Base-by-base conservation (phyloP, 2,797 vertebrate species). In the Remorina albescens region DNA sequence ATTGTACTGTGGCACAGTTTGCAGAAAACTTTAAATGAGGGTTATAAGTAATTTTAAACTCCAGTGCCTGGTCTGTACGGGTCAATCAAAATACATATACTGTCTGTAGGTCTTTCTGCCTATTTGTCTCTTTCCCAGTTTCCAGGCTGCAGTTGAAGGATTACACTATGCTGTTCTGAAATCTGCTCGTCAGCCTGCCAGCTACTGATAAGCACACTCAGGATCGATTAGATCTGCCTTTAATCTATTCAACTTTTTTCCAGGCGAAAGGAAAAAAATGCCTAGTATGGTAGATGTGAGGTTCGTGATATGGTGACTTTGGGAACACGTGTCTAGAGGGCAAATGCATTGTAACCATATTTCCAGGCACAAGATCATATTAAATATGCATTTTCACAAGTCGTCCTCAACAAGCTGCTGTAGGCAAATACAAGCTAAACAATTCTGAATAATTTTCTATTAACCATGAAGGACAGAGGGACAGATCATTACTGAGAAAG, bases 221-320 rank as follows among this genome's bases (percentile, higher is more conserved):
- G 64, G 77, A 88, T 92, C 73, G 87, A 92, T 93, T 90, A 84
- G 85, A 91, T 91, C 86, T 86, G 79, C 83, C 87, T 86, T 90
- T 89, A 91, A 91, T 91, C 86, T 89, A 89, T 90, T 89, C 87
- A 90, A 87, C 86, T 85, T 83, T 77, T n/a, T 85, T 54, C 51
- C 54, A 61, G 67, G 67, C 47, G 42, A 86, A 74, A 42, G 71
- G 57, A 71, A 76, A 84, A 75, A 86, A 79, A 67, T 70, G 86
- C 84, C 85, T 82, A 75, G 83, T 54, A 62, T 80, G 74, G 74
- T 75, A 78, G 85, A 90, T 88, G 84, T 78, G 76, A 82, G 65
- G 82, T 71, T 50, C 3, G 34, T 5, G 82, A 90, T 87, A 89
- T 44, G 75, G 74, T 87, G 83, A 89, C 85, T 90, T 88, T 87